Conservation (phyloP, 2,113 vertebrate species). For the Rhagologus leucostigma region DNA sequence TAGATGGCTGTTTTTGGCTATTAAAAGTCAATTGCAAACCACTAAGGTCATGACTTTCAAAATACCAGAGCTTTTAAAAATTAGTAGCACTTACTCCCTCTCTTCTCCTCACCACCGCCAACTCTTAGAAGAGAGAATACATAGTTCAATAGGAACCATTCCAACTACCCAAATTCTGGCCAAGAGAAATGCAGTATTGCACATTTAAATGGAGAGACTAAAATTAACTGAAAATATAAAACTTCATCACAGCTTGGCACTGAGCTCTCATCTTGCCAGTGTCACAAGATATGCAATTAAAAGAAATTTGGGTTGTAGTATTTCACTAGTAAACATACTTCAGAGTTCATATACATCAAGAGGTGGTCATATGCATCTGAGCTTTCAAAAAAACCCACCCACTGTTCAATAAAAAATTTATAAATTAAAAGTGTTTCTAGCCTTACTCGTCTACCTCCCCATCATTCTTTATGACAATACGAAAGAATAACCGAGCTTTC, state of each 20-base stretch:
- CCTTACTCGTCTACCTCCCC: background rate
- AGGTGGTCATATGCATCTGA: background rate
- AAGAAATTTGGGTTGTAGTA: background rate
- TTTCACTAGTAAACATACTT: background rate
- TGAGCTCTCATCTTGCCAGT: background rate
- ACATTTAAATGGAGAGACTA: background rate
- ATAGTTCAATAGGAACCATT: background rate
- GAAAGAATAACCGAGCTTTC: background rate
- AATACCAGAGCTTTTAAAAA: background rate
- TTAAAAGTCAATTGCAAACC: background rate
- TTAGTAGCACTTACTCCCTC: background rate
- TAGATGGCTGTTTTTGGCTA: background rate
- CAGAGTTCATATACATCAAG: background rate
- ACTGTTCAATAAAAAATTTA: background rate
- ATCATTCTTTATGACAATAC: background rate
- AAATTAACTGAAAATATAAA: constrained; percentile 14
- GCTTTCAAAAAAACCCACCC: background rate
- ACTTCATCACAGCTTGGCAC: background rate
- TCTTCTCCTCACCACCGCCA: background rate
- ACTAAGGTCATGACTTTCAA: background rate
- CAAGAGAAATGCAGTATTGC: background rate
- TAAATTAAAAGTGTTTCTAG: background rate
- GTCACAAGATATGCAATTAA: background rate
- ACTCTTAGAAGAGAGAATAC: background rate
- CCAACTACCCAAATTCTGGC: background rate